Evolutionary conservation across 2,888 invertebrate species (phyloP), one percentile per base, ranked within the genome.

Genomic region (Phalera bucephala): DNA sequence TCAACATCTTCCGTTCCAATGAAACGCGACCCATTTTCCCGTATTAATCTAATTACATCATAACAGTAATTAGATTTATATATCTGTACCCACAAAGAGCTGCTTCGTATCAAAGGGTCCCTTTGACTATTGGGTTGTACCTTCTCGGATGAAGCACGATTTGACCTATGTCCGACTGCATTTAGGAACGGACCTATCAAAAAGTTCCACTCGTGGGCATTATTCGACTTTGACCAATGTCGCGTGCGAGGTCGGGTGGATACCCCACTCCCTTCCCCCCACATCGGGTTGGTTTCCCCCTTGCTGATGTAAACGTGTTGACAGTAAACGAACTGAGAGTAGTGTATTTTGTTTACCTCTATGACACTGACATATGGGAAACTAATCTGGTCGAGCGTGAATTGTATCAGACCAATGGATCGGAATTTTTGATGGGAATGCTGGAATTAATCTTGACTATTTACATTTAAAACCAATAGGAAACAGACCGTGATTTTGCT

Each of bases 81-180:
- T 49, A 54, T 50, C n/a, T n/a, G n/a, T n/a, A n/a, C n/a, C n/a
- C n/a, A n/a, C 33, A 46, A 53, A 50, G 49, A 52, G 42, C 47
- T 35, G 43, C 33, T 31, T 37, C 36, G 45, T 64, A 68, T 76
- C 80, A 80, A 81, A 80, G 71, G 64, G 37, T 39, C 57, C 63
- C 76, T 81, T 82, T 81, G 80, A 80, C 77, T 63, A 70, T 58
- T 74, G 73, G 59, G 61, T 68, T 64, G 74, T 72, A 64, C 62
- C 53, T 53, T 55, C 63, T 57, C 62, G 60, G 61, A 71, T 58
- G 60, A 63, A 66, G 58, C 64, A 68, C 71, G 70, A 72, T 72
- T 67, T 65, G 48, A 43, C 48, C 42, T 48, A 53, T 56, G 67
- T 66, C 70, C 70, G 72, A 58, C 52, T 59, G 60, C 59, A 59